Base-by-base conservation (phyloP, 2,797 vertebrate species). In the Gymnodraco acuticeps region DNA sequence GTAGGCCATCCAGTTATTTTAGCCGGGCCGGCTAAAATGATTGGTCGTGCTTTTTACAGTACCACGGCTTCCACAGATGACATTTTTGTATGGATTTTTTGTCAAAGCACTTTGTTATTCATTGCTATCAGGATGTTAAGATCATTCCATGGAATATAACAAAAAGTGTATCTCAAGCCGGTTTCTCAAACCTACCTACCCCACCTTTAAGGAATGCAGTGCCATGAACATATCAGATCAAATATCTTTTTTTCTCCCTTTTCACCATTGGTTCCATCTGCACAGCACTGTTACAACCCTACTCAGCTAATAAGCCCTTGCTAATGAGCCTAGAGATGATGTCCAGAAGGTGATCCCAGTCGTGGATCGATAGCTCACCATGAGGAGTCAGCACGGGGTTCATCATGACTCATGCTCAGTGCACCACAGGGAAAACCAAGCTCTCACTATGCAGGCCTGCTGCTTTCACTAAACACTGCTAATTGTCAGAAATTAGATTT, bases 301-400 rank as follows among this genome's bases (percentile, higher is more conserved):
- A 46, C 80, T 92, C 85, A 83, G 83, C 71, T 91, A 92, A 91
- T 92, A 93, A 92, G 86, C 81, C 84, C 74, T 62, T 82, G 88
- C 87, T 94, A 93, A 94, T 93, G 91, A 94, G 88, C 88, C 80
- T 64, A 72, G 84, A 89, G 91, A 91, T 88, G 89, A 87, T 86
- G 87, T 78, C 87, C 87, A 90, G 88, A 87, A 93, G 92, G 89
- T 92, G 90, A 93, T 93, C 87, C 90, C 58, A 53, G 66, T 72
- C 58, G 84, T 75, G 79, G 88, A 93, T 94, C 93, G 74, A 94
- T 94, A 91, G 63, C 87, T 86, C 82, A 84, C 89, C 87, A 78
- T 12, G 66, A 88, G 64, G 83, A 92, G 83, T 93, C 89, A 90
- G 86, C 87, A 78, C 74, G 53, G 70, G 87, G 86, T 87, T 92